Evolutionary conservation across 2,888 invertebrate genomes (phyloP).

Genomic region (Philopedon plagiatum): DNA sequence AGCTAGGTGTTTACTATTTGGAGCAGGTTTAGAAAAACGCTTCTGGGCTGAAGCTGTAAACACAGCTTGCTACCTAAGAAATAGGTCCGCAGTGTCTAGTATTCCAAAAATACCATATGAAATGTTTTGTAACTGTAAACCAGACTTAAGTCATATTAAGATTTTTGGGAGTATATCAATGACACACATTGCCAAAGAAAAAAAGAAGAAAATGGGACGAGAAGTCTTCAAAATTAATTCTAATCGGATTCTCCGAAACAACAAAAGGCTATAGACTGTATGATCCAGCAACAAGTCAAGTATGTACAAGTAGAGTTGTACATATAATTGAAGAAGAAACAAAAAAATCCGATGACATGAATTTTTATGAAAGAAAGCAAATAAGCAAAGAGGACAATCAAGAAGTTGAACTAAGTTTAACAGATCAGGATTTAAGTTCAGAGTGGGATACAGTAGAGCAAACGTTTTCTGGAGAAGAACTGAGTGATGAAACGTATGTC

Average conservation of each 20-base stretch:
- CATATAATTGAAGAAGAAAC: slow-evolving; percentile 18
- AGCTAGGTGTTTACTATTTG: slow-evolving; percentile 52
- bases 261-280: slow-evolving; percentile 56
- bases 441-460: too few species aligned
- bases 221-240: slow-evolving; percentile 53
- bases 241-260: slow-evolving; percentile 57
- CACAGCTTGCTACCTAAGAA: slow-evolving; percentile 55
- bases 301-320: slow-evolving; percentile 13
- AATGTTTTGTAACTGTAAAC: slow-evolving; percentile 58
- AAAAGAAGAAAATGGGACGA: slow-evolving; percentile 59
- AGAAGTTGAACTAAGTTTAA: too few species aligned
- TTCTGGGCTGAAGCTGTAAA: slow-evolving; percentile 57
- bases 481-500: too few species aligned
- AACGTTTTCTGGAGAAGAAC: background rate
- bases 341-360: too few species aligned
- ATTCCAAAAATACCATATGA: slow-evolving; percentile 59
- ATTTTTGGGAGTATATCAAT: slow-evolving; percentile 58
- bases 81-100: slow-evolving; percentile 43
- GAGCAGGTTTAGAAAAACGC: slow-evolving; percentile 52
- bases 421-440: too few species aligned
- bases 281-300: slow-evolving; percentile 44
- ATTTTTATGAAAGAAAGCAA: too few species aligned
- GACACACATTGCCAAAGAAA: slow-evolving; percentile 59
- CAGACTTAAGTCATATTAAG: slow-evolving; percentile 58
- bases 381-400: too few species aligned